phyloP scores from a whole-genome alignment of 2,888 invertebrate genomes.

The Mesorhabditis belari region DNA sequence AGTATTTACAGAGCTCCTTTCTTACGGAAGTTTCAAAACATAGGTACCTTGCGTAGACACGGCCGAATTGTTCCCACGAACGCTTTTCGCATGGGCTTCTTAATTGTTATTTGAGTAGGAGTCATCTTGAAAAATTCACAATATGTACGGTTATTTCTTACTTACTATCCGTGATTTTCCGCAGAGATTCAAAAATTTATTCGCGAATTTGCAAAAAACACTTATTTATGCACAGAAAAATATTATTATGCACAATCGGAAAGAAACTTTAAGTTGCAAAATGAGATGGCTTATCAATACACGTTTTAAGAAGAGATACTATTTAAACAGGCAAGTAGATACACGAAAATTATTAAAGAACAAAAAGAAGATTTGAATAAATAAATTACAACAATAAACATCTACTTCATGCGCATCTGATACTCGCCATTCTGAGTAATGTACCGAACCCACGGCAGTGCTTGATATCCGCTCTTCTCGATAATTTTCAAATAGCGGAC shows the following conservation, averaged over 20 bases:
- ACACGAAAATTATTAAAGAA: background rate
- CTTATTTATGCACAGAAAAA: background rate
- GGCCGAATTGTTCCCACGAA: too few relatives aligned
- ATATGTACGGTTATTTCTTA: background rate
- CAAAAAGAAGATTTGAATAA: background rate
- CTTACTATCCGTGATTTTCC: background rate
- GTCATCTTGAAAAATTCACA: too few relatives aligned
- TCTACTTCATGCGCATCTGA: slow-evolving; percentile 69
- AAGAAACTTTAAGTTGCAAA: background rate
- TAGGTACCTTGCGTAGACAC: too few relatives aligned
- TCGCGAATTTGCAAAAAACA: background rate
- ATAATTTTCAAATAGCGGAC: slow-evolving; percentile 91
- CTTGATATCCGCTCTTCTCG: slow-evolving; percentile 97
- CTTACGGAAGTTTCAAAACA: too few relatives aligned
- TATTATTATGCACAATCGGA: background rate
- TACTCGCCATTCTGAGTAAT: slow-evolving; percentile 99
- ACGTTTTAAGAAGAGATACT: too few relatives aligned
- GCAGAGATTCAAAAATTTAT: background rate
- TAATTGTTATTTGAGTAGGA: too few relatives aligned
- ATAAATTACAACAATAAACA: background rate
- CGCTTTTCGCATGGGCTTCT: too few relatives aligned
- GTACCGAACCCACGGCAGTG: slow-evolving; percentile 96
- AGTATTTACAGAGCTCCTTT: too few relatives aligned
- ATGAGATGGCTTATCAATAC: too few relatives aligned
- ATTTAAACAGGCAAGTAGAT: too few relatives aligned